Base-by-base conservation (phyloP, 2,113 vertebrate genomes). In the Chaetops frenatus region DNA sequence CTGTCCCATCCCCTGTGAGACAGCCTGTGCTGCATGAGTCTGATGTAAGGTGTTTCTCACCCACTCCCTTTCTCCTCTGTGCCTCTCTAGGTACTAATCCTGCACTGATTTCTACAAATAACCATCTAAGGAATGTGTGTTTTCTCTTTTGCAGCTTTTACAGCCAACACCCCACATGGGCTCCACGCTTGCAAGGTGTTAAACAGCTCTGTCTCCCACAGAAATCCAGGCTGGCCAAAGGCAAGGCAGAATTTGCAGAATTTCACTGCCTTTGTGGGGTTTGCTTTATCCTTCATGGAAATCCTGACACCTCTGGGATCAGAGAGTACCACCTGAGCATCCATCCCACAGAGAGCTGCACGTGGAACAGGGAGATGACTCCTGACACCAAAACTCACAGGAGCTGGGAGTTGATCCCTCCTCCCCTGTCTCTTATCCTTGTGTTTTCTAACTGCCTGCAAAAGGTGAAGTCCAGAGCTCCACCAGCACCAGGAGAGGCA, bases 1-100 rank as follows among this genome's bases (percentile, higher is more conserved):
- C 97, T 98, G 97, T 97, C 95, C 78, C 64, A 29, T 86, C n/a
- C 57, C 66, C 69, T 94, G 77, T 72, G 86, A 96, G 94, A 92
- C 15, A 2, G 62, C 40, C 62, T 95, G 71, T 80, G 69, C 88
- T 92, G 25, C 54, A 16, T 29, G 48, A 65, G 60, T 47, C 38
- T 65, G 50, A 82, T 29, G 85, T 12, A 94, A 92, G 91, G 79
- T 81, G 91, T 31, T 88, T 18, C 88, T 90, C 90, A 73, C 10
- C 29, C 42, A 23, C 54, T 94, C 17, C 3, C 60, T 71, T 67
- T 78, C 93, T 66, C 35, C 45, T 56, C 36, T 42, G 57, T 92
- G 84, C 76, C 50, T 62, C 61, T 56, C 42, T 71, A 64, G 50
- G 77, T 73, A 70, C 21, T n/a, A 87, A 79, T 44, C 20, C 57